Percentiles rank a stretch among this genome's conserved stretches.
These are phyloP conservation scores for Sinocyclocheilus grahami DNA, from an alignment of 2,113 vertebrate species.

Conservation along the genomic window DNA sequence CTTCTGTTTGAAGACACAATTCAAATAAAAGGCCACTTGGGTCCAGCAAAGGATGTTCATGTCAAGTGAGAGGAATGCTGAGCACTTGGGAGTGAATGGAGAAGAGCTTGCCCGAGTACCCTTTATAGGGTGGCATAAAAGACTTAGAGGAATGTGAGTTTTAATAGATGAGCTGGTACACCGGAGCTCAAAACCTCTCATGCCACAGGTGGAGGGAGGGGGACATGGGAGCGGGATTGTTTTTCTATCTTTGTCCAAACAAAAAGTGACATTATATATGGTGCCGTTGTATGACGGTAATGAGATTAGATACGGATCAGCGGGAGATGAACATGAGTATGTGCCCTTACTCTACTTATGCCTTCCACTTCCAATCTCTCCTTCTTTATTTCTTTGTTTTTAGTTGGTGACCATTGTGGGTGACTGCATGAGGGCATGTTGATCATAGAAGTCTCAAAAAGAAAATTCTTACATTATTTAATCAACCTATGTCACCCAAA, in stretches of 20 bases:
- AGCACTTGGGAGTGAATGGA: constrained; percentile 59
- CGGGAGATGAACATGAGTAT: constrained; percentile 56
- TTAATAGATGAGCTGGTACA: constrained; percentile 70
- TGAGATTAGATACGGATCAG: constrained; percentile 60
- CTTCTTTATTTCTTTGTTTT: background rate
- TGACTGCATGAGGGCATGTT: background rate
- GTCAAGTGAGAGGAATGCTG: constrained; percentile 65
- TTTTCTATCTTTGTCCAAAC: constrained; percentile 38
- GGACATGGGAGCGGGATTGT: constrained; percentile 4
- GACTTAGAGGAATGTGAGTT: constrained; percentile 57
- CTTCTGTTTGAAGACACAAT: constrained; percentile 61
- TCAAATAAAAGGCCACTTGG: constrained; percentile 57
- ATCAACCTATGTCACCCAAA: background rate
- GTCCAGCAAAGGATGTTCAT: constrained; percentile 61
- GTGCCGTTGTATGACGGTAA: constrained; percentile 57
- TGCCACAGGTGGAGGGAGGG: constrained; percentile 64
- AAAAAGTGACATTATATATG: constrained; percentile 60
- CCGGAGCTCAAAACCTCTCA: constrained; percentile 58
- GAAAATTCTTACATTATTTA: background rate
- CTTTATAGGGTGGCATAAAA: constrained; percentile 59
- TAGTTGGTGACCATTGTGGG: background rate
- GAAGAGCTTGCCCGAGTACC: constrained; percentile 64
- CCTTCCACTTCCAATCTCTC: background rate
- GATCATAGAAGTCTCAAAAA: background rate
- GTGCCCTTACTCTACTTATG: constrained; percentile 33